Base-by-base conservation (phyloP, 1,140 invertebrate species). In the Palaemon carinicauda region DNA sequence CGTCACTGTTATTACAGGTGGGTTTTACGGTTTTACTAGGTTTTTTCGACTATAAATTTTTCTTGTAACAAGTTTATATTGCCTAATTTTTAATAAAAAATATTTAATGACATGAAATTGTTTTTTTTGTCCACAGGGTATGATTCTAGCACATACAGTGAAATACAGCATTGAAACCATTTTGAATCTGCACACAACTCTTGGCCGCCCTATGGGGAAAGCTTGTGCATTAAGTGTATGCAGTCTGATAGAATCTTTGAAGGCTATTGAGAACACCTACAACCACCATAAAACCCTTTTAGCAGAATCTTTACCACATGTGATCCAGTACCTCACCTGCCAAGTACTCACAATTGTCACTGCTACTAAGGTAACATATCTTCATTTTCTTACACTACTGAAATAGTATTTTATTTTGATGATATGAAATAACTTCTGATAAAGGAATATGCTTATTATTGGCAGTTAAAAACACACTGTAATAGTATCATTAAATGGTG, bases 201-300 rank as follows among this genome's bases (percentile, higher is more conserved):
- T 96, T 52, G 93, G 94, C 56, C 94, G 95, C 90, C 95, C 97
- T 21, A 95, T 98, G 92, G 95, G 94, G 1, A 96, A 96, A 91
- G 94, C 94, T 31, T 94, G 94, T 53, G 94, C 97, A 5, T 92
- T 96, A 54, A 93, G 93, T 21, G 91, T 98, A 41, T 98, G 96
- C 92, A 94, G 94, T 90, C 92, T 98, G 15, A 93, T 97, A 51
- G 96, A 98, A 91, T 91, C 97, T 15, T 92, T 98, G 12, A 97
- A 97, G 92, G 93, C 94, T 71, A 87, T 87, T 21, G 77, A 87
- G 41, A 52, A 80, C 31, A 87, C 85, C n/a, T 87, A 87, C 53
- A 60, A 87, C 31, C 78, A 69, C n/a, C 85, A 87, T 31, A 75
- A 33, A n/a, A 69, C 78, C 2, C 78, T 87, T 9, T 29, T 87